Conservation (phyloP, 30 jellyfish, hydroid and myxozoan species). For the Pelagia noctiluca region DNA sequence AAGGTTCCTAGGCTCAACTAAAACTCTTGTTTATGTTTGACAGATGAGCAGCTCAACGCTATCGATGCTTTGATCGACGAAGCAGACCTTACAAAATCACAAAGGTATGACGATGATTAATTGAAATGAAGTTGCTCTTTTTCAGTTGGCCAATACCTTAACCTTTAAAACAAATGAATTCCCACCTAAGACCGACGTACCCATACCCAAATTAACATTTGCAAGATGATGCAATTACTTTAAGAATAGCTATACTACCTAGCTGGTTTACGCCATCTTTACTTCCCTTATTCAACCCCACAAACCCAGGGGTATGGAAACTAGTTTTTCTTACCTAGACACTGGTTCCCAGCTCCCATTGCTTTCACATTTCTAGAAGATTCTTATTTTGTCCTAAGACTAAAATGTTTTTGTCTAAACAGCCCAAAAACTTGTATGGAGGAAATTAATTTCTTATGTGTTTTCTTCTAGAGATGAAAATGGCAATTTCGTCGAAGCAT, state of each 20-base stretch:
- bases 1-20: too few relatives aligned
- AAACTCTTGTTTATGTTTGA: too few relatives aligned
- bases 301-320: background rate
- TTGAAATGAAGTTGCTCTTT: too few relatives aligned
- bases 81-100: conserved; percentile 54
- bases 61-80: conserved; percentile 79
- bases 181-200: background rate
- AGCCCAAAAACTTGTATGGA: too few relatives aligned
- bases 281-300: too few relatives aligned
- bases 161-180: background rate
- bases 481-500: conserved; percentile 73
- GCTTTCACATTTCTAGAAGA: background rate
- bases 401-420: background rate
- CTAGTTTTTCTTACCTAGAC: background rate
- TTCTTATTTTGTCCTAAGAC: background rate
- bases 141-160: too few relatives aligned
- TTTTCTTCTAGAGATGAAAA: conserved; percentile 28
- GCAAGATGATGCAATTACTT: too few relatives aligned
- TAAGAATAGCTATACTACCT: background rate
- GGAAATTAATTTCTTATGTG: background rate
- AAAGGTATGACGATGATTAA: background rate
- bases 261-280: background rate
- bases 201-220: background rate
- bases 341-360: background rate
- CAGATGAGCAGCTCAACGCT: conserved; percentile 76